Evolutionary conservation across 1,140 invertebrate species (phyloP), one percentile per base, ranked within the genome.

Genomic region (Phenacoccus solenopsis): DNA sequence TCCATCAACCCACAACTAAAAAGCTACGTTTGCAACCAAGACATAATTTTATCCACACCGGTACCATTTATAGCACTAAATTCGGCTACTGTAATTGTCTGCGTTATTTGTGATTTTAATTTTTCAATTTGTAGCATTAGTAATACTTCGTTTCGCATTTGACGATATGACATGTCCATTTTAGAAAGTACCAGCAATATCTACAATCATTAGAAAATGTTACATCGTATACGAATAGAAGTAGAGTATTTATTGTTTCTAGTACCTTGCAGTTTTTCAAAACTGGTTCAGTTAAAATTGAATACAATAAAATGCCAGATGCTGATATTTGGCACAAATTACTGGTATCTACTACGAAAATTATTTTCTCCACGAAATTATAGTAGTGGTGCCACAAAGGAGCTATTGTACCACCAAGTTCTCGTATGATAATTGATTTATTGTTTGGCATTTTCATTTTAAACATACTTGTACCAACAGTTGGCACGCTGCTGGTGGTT

Each of bases 281-380:
- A 64, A 80, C 78, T 0, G 89, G 88, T 73, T 90, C 83, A 1
- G 87, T 84, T n/a, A 91, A 74, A 20, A 90, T 79, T 0, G 88
- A 86, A 74, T 90, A 90, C 0, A 91, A 77, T 56, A 90, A 80
- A 1, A 90, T 86, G 20, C 87, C 87, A 35, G 89, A 87, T n/a
- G 86, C 87, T 13, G 88, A 88, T 74, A 90, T 90, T 79, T 90
- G 88, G 73, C 88, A 90, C 59, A 90, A 80, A 79, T 91, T 90
- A 4, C 88, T 89, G 0, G 87, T 84, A 75, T 91, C 89, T 10
- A 91, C 84, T 1, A 90, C 88, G 72, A 87, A 90, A 71, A 91
- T 86, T 1, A 90, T 82, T 77, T 88, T 90, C 64, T 82, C 81
- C 13, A 89, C 82, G 69, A 83, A 82, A 24, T 82, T 79, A 67